A percentile compares a stretch with the other conserved stretches of the same genome.
phyloP scores from a whole-genome alignment of 2,888 invertebrate genomes.

The Brachycybe producta region DNA sequence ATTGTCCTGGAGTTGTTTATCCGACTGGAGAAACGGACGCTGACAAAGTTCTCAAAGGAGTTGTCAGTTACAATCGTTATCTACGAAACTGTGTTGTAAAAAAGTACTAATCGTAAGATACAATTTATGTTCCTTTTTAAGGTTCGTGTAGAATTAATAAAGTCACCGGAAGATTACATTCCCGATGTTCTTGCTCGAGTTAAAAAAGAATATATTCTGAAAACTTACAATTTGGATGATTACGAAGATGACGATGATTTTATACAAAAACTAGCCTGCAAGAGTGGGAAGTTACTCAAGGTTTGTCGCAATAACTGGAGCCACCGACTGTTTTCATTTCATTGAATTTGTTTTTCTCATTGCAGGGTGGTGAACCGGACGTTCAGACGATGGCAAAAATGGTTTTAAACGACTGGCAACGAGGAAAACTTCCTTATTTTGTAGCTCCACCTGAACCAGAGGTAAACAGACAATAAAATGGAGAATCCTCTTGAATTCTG shows the following conservation, averaged over 20 bases:
- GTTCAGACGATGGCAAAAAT: constrained; percentile 74
- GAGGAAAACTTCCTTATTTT: constrained; percentile 93
- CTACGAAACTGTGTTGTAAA: background rate
- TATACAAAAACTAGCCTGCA: constrained; percentile 73
- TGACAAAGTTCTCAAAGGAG: constrained; percentile 91
- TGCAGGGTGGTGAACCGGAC: constrained; percentile 85
- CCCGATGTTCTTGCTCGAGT: constrained; percentile 72
- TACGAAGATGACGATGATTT: constrained; percentile 79
- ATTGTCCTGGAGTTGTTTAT: constrained; percentile 98
- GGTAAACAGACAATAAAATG: background rate
- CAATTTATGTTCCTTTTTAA: constrained; percentile 22
- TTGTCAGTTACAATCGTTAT: constrained; percentile 43
- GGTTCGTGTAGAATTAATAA: constrained; percentile 82
- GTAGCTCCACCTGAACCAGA: constrained; percentile 73
- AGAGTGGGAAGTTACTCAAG: constrained; percentile 79
- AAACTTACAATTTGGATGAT: constrained; percentile 72
- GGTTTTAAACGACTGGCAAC: constrained; percentile 96
- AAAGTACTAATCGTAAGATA: background rate
- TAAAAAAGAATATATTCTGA: constrained; percentile 70
- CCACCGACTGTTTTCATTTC: constrained; percentile 2
- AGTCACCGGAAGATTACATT: constrained; percentile 90
- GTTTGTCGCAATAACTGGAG: constrained; percentile 25
- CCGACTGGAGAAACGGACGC: constrained; percentile 77
- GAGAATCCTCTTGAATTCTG: background rate
- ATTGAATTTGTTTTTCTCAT: constrained; percentile 7